Evolutionary conservation across 1,140 invertebrate species (phyloP), one percentile per base, ranked within the genome.

Genomic region (Drosophila orosa): DNA sequence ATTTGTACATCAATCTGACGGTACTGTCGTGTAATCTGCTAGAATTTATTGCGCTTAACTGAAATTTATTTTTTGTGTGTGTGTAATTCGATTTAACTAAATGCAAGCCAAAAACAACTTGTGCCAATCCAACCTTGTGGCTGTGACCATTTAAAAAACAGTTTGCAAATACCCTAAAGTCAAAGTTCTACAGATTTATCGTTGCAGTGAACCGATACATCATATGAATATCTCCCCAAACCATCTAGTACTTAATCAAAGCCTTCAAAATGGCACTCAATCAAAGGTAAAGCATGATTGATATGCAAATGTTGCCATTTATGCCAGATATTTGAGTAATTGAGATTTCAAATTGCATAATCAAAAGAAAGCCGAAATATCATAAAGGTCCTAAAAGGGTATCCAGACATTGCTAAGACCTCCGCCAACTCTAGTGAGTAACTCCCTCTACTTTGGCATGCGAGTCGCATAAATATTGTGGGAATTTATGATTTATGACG

Each of bases 21-120:
- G 31, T 39, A 39, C 17, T 54, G 66, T 76, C 82, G 40, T 87
- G 75, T 86, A 86, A 87, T 87, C 84, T 89, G 76, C 80, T 87
- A 63, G 52, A 77, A 84, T 84, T 89, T 77, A 87, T 87, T 84
- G 80, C 79, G 48, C 67, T 79, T 65, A 73, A 44, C 52, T 72
- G 45, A 50, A 58, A 65, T 68, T 81, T n/a, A n/a, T 77, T 39
- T 58, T 22, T 12, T 33, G 27, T 67, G 10, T 39, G 33, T 62
- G 24, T 82, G 68, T 87, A 89, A 80, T 84, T 89, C 44, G 66
- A 86, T 82, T 79, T 87, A 74, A 73, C 54, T 62, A 60, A 69
- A 78, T 56, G 48, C 63, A 37, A 45, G 42, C 40, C 29, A 48
- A 77, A 54, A 72, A 5, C 48, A 61, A 29, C 54, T 52, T 54